phyloP scores from a whole-genome alignment of 2,113 vertebrate species.

The Thinocorus orbignyianus region DNA sequence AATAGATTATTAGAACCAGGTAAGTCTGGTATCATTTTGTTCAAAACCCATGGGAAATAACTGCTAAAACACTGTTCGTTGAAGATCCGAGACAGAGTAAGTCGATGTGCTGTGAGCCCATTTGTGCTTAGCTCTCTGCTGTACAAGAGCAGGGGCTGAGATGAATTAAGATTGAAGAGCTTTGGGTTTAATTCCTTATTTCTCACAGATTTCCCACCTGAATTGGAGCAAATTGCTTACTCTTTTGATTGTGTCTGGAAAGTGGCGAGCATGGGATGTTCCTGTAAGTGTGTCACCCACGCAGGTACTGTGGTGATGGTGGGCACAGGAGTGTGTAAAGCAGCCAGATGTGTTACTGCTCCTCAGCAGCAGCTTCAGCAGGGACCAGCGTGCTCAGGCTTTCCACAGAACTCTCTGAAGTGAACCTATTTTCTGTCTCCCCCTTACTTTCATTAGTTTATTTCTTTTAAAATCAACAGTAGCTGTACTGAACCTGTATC shows the following conservation, averaged over 20 bases:
- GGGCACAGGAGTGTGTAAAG: background rate
- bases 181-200: slow-evolving; percentile 27
- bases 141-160: background rate
- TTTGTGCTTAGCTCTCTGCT: background rate
- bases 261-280: background rate
- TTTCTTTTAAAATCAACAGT: background rate
- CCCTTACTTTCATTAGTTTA: background rate
- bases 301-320: background rate
- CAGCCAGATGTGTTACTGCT: background rate
- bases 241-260: background rate
- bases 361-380: background rate
- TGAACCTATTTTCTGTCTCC: background rate
- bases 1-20: background rate
- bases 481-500: background rate
- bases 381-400: background rate
- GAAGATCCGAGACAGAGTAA: background rate
- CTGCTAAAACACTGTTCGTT: background rate
- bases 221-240: slow-evolving; percentile 12
- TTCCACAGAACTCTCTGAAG: background rate
- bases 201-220: background rate
- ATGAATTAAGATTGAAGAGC: slow-evolving; percentile 6
- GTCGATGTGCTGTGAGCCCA: background rate
- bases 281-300: background rate
- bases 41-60: background rate
- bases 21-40: background rate